Evolutionary conservation across 2,113 vertebrate genomes (phyloP).

Genomic region (Nothocercus nigrocapillus): DNA sequence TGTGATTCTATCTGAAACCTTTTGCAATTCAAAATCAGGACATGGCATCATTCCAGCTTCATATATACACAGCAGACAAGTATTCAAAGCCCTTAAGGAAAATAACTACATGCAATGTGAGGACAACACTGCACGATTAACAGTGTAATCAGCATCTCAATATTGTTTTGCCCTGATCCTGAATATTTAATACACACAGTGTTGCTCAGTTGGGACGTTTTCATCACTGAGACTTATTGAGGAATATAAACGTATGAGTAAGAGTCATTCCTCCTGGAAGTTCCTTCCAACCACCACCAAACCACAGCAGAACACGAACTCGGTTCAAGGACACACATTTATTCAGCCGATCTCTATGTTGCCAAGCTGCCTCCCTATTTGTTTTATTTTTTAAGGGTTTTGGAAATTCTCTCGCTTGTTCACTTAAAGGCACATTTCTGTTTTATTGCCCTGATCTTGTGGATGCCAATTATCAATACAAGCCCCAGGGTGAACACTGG

Average conservation of each 20-base stretch:
- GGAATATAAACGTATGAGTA: constrained; percentile 7
- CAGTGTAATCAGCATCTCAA: background rate
- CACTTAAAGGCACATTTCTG: constrained; percentile 47
- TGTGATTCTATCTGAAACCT: background rate
- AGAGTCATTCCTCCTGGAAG: constrained; percentile 14
- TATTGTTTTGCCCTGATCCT: background rate
- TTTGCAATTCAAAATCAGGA: background rate
- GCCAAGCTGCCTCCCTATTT: constrained; percentile 53
- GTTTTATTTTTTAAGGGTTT: background rate
- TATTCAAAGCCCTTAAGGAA: background rate
- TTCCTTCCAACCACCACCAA: constrained; percentile 36
- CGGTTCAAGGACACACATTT: constrained; percentile 55
- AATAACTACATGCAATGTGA: background rate
- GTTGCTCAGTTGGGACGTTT: background rate
- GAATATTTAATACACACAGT: background rate
- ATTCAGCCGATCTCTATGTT: constrained; percentile 50
- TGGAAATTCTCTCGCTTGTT: constrained; percentile 41
- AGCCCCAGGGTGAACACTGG: background rate
- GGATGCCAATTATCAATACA: background rate
- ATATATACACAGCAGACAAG: background rate
- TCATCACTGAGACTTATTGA: constrained; percentile 5
- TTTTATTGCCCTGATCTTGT: constrained; percentile 23
- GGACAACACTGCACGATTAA: background rate
- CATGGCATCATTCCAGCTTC: background rate
- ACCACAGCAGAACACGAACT: constrained; percentile 62